A percentile compares a stretch with the other conserved stretches of the same genome.
Evolutionary conservation across 1,140 invertebrate species (phyloP).

Genomic region (Drosophila elegans): DNA sequence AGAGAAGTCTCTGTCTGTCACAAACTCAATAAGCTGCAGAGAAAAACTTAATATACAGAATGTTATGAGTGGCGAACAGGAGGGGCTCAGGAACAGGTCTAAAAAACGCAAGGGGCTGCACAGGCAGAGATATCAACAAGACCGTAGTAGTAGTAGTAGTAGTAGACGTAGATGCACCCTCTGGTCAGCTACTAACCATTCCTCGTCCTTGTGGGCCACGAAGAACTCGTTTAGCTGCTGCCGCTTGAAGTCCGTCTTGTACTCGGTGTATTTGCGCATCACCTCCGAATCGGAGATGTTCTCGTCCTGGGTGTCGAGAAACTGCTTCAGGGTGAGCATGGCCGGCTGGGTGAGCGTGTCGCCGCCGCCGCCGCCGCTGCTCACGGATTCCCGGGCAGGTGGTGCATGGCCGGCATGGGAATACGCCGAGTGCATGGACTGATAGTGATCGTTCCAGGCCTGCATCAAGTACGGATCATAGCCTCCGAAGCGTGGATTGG

Average conservation of each 20-base stretch:
- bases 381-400: slow-evolving; percentile 44
- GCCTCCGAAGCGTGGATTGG: slow-evolving; percentile 85
- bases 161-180: background rate
- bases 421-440: slow-evolving; percentile 84
- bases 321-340: slow-evolving; percentile 99
- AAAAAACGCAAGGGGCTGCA: slow-evolving; percentile 29
- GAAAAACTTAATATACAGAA: slow-evolving; percentile 83
- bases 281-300: slow-evolving; percentile 98
- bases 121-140: slow-evolving; percentile 27
- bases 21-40: slow-evolving; percentile 82
- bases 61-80: slow-evolving; percentile 61
- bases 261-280: slow-evolving; percentile 98
- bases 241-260: slow-evolving; percentile 98
- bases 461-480: slow-evolving; percentile 82
- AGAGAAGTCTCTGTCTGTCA: slow-evolving; percentile 60
- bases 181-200: slow-evolving; percentile 92
- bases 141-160: background rate
- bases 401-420: slow-evolving; percentile 65
- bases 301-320: slow-evolving; percentile 98
- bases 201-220: slow-evolving; percentile 99
- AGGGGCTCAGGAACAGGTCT: slow-evolving; percentile 7
- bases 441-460: slow-evolving; percentile 83
- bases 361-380: slow-evolving; percentile 23
- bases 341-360: slow-evolving; percentile 90
- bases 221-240: slow-evolving; percentile 99